These are phyloP conservation scores for Lasioglossum morio DNA, from an alignment of 2,888 invertebrate species.

Conservation along the genomic window DNA sequence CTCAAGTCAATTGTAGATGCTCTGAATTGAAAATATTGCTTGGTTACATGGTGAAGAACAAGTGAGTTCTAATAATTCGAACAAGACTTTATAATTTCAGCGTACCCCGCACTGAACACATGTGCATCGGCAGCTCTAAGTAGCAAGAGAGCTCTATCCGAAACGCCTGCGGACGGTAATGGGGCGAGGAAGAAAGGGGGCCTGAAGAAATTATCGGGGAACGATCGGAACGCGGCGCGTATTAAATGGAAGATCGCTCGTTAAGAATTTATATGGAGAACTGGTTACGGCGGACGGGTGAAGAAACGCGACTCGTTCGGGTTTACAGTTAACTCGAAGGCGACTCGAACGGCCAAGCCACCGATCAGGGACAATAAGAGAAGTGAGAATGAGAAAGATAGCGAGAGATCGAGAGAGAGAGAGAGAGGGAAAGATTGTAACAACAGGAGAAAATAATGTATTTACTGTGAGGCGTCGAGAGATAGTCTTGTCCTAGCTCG, in stretches of 20 bases:
- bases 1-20: background rate
- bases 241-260: constrained; percentile 20
- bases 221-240: constrained; percentile 14
- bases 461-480: constrained; percentile 87
- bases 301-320: constrained; percentile 12
- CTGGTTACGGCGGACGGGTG: constrained; percentile 13
- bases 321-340: constrained; percentile 25
- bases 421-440: background rate
- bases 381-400: background rate
- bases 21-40: too few relatives aligned
- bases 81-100: background rate
- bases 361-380: background rate
- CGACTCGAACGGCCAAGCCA: constrained; percentile 16
- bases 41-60: too few relatives aligned
- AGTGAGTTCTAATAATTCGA: too few relatives aligned
- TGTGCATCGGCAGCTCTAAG: background rate
- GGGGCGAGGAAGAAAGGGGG: background rate
- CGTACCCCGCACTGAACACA: background rate
- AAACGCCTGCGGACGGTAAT: background rate
- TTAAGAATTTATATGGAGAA: constrained; percentile 22
- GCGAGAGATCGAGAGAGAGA: background rate
- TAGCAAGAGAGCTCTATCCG: background rate
- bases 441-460: constrained; percentile 16
- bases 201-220: constrained; percentile 14
- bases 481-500: constrained; percentile 86